Conservation (phyloP, 2,113 vertebrate species). For the Podarcis cretensis region DNA sequence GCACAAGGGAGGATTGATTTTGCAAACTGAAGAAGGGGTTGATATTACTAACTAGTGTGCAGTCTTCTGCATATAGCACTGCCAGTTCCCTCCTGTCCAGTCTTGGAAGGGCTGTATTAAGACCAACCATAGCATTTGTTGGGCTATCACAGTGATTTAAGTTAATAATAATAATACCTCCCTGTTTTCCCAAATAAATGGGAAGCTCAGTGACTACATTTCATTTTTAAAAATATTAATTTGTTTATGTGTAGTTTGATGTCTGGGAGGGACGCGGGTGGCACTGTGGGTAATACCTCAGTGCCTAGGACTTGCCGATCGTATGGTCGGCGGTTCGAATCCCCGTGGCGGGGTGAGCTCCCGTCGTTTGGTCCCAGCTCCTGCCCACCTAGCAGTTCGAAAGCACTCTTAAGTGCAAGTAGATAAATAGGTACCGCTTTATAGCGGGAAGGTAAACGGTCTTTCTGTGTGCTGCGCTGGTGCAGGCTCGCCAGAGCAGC, state of each 20-base stretch:
- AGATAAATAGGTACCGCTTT: no score
- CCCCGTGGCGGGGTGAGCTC: no score
- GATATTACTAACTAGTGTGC: conserved; percentile 23
- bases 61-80: neutral
- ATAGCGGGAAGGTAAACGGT: no score
- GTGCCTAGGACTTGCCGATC: no score
- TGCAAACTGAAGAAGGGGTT: neutral
- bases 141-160: neutral
- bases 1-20: neutral
- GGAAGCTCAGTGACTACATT: neutral
- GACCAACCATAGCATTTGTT: neutral
- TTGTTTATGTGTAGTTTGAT: neutral
- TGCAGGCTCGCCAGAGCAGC: no score
- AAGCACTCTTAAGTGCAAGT: no score
- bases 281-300: no score
- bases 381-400: no score
- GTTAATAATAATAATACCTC: neutral
- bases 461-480: no score
- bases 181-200: neutral
- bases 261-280: neutral
- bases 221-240: neutral
- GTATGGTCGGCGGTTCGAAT: no score
- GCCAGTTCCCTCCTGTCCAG: conserved; percentile 15
- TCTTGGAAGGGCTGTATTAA: neutral
- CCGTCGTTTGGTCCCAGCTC: no score